Base-by-base conservation (phyloP, 2,113 vertebrate genomes). In the Oreochromis spilurus region DNA sequence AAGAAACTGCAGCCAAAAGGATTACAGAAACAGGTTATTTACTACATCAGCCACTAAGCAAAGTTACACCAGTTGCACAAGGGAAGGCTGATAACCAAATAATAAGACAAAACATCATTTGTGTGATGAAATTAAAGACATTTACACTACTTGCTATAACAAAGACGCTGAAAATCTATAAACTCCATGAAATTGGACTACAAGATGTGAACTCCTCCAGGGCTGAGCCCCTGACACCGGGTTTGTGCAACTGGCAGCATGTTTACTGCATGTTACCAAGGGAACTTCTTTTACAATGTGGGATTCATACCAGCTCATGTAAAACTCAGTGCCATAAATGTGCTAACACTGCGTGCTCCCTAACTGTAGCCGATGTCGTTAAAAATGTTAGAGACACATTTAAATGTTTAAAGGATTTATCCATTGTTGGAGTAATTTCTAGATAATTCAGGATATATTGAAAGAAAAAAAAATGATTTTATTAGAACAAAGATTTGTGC, bases 241-340 rank as follows among this genome's bases (percentile, higher is more conserved):
- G 24, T 78, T 93, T 88, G 84, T 85, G 82, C 87, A 93, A 93
- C 84, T 87, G 88, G 87, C 72, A 81, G 80, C 16, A 24, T 50
- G 72, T 84, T 77, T 82, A 79, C 53, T 80, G 84, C 40, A 79
- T 62, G 93, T 94, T 90, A 79, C 82, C 90, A 89, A 89, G 88
- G 92, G 67, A 92, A 94, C 87, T 90, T 77, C 29, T 94, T 91
- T 87, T 84, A 57, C 80, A 92, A 26, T 55, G n/a, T 67, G 43
- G 34, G 26, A 80, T 55, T 75, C 29, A 86, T 14, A 67, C 55
- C 80, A 70, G n/a, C 31, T 82, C 38, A 38, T 34, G 34, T 29
- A 26, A 38, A 87, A 40, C 77, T 75, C 26, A 19, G 65, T 29
- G 11, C 5, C 10, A 16, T 34, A 77, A 16, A 70, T 65, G 45